These are phyloP conservation scores for Phrynosoma blainvillii DNA, from an alignment of 2,113 vertebrate species.

Conservation along the genomic window DNA sequence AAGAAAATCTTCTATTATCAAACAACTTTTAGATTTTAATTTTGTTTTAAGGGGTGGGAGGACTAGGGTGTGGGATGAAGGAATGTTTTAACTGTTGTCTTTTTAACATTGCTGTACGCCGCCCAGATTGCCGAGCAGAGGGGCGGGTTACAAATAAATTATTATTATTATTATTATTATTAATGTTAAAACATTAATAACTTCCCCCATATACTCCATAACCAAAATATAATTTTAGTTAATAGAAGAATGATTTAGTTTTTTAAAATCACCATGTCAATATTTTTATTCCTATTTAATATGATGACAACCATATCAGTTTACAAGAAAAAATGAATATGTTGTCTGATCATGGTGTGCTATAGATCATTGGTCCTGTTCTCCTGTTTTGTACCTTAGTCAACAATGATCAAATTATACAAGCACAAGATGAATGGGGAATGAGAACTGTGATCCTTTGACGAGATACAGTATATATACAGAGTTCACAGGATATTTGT, in stretches of 20 bases:
- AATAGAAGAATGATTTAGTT: constrained; percentile 23
- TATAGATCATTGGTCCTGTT: constrained; percentile 85
- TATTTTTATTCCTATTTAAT: constrained; percentile 61
- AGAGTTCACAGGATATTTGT: constrained; percentile 97
- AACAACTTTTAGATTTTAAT: too few species aligned
- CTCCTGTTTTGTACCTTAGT: constrained; percentile 86
- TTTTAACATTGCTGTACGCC: too few species aligned
- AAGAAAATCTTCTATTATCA: too few species aligned
- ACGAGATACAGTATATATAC: constrained; percentile 85
- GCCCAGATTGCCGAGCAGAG: too few species aligned
- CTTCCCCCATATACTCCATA: constrained; percentile 32
- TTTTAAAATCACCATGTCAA: constrained; percentile 26
- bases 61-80: too few species aligned
- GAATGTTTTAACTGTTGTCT: too few species aligned
- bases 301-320: constrained; percentile 49
- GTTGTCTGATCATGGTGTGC: constrained; percentile 78
- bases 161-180: too few species aligned
- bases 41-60: too few species aligned
- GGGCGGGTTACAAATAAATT: too few species aligned
- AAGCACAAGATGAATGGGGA: constrained; percentile 91
- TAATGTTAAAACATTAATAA: too few species aligned
- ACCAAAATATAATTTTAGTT: constrained; percentile 56
- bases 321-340: constrained; percentile 66
- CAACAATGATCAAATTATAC: constrained; percentile 92
- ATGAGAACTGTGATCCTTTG: constrained; percentile 86